Evolutionary conservation across 2,888 invertebrate species (phyloP), one percentile per base, ranked within the genome.

Genomic region (Dicroscelio sp.): DNA sequence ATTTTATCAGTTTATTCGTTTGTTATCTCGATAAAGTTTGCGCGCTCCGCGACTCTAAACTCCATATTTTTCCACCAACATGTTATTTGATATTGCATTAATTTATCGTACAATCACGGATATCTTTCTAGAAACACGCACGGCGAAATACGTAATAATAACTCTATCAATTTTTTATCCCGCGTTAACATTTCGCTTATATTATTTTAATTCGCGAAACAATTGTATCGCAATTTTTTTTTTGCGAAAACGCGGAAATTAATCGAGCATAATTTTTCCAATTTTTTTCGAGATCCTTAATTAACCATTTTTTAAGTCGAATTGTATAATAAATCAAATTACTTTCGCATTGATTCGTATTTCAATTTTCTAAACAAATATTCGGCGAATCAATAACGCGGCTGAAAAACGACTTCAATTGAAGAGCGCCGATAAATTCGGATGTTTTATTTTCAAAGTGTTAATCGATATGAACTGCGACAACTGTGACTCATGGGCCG

Each of bases 381-480:
- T 52, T 25, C 25, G 79, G 2, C 58, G 35, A 80, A 75, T 80
- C 67, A 82, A 82, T 87, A 86, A 82, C 31, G 52, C 1, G 35
- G 12, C 33, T 38, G 65, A 65, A 88, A 88, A 84, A 71, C 55
- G 76, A 67, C 48, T 63, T 33, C 65, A 58, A 89, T 82, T 65
- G 76, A 86, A 69, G 85, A 48, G 65, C 35, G 69, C 58, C 76
- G 23, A 86, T 84, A 86, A 84, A 86, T 90, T 87, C 38, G 31
- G 60, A 30, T 35, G 55, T 65, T 76, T 75, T 75, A 71, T 75
- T 75, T 80, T 67, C 60, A 71, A 86, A 82, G 88, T 88, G 90
- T 88, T 85, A 88, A 86, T 91, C 90, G 88, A 91, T 86, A 86
- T 88, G 86, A 82, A 86, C 91, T 86, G 86, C 65, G 88, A 88